phyloP scores from a whole-genome alignment of 2,888 invertebrate genomes.

The Pseudeuparius sepicola region DNA sequence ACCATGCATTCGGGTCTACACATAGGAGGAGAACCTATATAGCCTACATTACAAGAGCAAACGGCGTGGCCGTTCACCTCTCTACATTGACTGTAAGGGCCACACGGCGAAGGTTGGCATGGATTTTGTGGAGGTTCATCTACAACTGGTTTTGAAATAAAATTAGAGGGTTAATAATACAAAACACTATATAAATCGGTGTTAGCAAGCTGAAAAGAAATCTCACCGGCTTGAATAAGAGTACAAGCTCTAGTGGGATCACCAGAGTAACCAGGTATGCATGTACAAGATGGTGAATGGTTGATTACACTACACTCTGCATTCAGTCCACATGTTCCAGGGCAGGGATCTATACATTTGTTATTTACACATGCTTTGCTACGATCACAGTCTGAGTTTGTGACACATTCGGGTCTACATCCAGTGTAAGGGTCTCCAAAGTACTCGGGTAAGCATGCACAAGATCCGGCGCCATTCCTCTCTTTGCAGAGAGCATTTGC shows the following conservation, averaged over 20 bases:
- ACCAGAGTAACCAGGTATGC: conserved; percentile 49
- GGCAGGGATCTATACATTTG: conserved; percentile 51
- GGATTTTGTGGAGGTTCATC: conserved; percentile 39
- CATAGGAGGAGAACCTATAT: conserved; percentile 52
- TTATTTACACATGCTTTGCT: conserved; percentile 58
- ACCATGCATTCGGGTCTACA: conserved; percentile 58
- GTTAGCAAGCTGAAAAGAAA: background rate
- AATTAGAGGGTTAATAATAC: background rate
- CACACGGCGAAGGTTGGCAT: conserved; percentile 56
- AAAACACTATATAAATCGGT: conserved; percentile 8
- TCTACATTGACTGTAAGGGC: conserved; percentile 55
- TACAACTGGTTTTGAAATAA: conserved; percentile 24
- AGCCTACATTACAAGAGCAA: conserved; percentile 52
- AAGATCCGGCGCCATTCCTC: conserved; percentile 53
- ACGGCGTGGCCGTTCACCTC: conserved; percentile 52
- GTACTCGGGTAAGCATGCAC: conserved; percentile 53
- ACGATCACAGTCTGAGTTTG: conserved; percentile 54
- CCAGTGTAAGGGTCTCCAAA: conserved; percentile 55
- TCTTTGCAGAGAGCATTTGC: conserved; percentile 56
- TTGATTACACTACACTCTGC: conserved; percentile 52
- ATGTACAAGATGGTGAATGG: conserved; percentile 56
- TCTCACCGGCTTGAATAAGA: conserved; percentile 35
- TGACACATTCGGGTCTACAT: conserved; percentile 59
- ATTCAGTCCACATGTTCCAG: conserved; percentile 48
- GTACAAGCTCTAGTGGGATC: conserved; percentile 47